A percentile compares a stretch with the other conserved stretches of the same genome.
Conservation (phyloP, 1,140 invertebrate species). For the Nilaparvata lugens region DNA sequence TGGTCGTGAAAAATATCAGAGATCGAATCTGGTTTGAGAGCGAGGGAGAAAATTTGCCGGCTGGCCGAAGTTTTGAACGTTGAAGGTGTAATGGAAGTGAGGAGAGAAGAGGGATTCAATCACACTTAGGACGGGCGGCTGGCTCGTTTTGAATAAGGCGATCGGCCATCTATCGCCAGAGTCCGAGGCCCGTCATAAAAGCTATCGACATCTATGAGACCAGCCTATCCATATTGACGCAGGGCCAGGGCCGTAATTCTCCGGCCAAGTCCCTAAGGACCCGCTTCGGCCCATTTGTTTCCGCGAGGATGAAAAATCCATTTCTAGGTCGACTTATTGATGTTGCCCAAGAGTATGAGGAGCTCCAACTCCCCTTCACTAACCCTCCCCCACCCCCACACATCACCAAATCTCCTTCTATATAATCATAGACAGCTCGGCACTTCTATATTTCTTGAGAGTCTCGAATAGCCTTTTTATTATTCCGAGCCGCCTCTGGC, state of each 20-base stretch:
- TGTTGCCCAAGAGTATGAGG: conserved; percentile 1
- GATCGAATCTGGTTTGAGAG: too few species aligned
- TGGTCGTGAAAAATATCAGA: too few species aligned
- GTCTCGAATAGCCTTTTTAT: conserved; percentile 1
- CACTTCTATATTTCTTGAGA: conserved; percentile 3
- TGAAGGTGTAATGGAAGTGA: not conserved
- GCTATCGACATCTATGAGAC: conserved; percentile 2
- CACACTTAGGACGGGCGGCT: not conserved
- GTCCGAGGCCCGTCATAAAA: not conserved
- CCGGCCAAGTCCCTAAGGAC: not conserved
- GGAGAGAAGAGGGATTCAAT: not conserved
- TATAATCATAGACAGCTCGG: conserved; percentile 4
- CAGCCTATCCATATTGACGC: not conserved
- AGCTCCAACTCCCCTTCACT: not conserved
- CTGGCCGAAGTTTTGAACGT: too few species aligned
- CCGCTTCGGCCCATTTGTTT: not conserved
- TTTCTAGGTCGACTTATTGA: conserved; percentile 6
- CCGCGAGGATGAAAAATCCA: conserved; percentile 4
- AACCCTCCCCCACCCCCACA: not conserved
- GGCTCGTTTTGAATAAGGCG: conserved; percentile 4
- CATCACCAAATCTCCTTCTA: conserved; percentile 1
- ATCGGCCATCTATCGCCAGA: not conserved
- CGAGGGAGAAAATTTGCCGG: too few species aligned
- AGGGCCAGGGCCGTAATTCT: not conserved
- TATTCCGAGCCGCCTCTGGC: not conserved